Base-by-base conservation (phyloP, 2,113 vertebrate genomes). In the Heloderma charlesbogerti region DNA sequence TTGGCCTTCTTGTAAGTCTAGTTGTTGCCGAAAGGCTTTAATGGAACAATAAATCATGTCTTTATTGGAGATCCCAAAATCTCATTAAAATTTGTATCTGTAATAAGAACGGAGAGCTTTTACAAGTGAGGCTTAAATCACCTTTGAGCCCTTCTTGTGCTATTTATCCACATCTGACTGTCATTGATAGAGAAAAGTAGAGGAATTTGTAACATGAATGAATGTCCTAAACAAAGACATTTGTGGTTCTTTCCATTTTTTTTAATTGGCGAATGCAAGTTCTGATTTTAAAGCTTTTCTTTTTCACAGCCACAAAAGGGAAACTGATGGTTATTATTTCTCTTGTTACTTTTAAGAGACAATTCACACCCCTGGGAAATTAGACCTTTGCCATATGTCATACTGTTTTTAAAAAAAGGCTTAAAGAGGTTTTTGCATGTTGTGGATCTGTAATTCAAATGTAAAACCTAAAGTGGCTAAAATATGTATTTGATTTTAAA, bases 301-400 rank as follows among this genome's bases (percentile, higher is more conserved):
- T 48, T 79, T 77, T 60, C 34, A 48, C 37, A 79, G 67, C 34
- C 51, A 45, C 37, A 45, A 74, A 83, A 34, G 51, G 66, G 69
- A 69, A 75, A 43, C 67, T 63, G 79, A 22, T 72, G 29, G 27
- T 43, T 74, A 72, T 74, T 83, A 57, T 43, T 89, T 74, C 67
- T 83, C n/a, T 40, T 27, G n/a, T 74, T 89, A 74, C 12, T 34
- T 89, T 84, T 31, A 89, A 82, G 34, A 83, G n/a, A 51, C n/a
- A 72, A 40, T 43, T 20, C 34, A 89, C 27, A 29, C 4, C 13
- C 40, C 29, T n/a, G 45, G 12, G 18, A 72, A 72, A 25, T 71
- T 66, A 72, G 48, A 57, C 15, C n/a, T 71, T 71, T 71, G 9
- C n/a, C 8, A 57, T 37, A 31, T 31, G 48, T 82, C 10, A 51